Percentiles rank a stretch among this genome's conserved stretches.
phyloP scores from a whole-genome alignment of 2,113 vertebrate genomes.

The Amblyopsis rosae region DNA sequence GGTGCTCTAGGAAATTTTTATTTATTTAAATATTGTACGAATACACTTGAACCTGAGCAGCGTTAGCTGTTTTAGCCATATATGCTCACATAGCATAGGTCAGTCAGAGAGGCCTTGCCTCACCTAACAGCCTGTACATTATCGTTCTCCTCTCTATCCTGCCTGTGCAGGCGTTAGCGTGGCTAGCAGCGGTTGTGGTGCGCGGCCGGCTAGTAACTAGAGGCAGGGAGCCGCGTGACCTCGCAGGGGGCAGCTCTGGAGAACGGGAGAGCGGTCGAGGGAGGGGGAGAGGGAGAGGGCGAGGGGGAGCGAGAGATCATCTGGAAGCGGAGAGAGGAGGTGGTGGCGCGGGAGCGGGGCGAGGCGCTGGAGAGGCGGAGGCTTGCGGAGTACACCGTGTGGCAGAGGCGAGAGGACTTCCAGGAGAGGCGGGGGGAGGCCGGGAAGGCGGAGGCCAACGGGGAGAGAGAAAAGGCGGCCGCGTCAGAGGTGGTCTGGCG shows the following conservation, averaged over 20 bases:
- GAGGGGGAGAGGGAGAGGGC: constrained; percentile 58
- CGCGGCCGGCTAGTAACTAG: too few relatives aligned
- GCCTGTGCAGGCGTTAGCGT: constrained; percentile 43
- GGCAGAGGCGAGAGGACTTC: constrained; percentile 79
- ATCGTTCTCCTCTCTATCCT: constrained; percentile 44
- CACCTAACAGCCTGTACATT: constrained; percentile 40
- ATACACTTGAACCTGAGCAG: constrained; percentile 43
- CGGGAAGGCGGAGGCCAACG: constrained; percentile 53
- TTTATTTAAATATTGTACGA: neutral
- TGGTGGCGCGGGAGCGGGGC: constrained; percentile 75
- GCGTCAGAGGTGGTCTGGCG: constrained; percentile 76
- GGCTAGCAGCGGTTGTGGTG: neutral
- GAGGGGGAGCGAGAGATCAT: constrained; percentile 77
- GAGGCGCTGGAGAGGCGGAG: constrained; percentile 73
- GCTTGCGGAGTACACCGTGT: constrained; percentile 74
- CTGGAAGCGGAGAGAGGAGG: constrained; percentile 80
- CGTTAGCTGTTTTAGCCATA: constrained; percentile 71
- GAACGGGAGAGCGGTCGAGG: constrained; percentile 79
- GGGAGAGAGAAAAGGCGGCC: constrained; percentile 50
- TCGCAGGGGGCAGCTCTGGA: constrained; percentile 78
- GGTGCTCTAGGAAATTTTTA: constrained; percentile 57
- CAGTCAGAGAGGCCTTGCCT: constrained; percentile 43
- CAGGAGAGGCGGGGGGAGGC: constrained; percentile 73
- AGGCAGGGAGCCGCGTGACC: neutral
- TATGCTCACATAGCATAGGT: constrained; percentile 67